A percentile compares a stretch with the other conserved stretches of the same genome.
Conservation (phyloP, 2,888 invertebrate species). For the Lymantria monacha region DNA sequence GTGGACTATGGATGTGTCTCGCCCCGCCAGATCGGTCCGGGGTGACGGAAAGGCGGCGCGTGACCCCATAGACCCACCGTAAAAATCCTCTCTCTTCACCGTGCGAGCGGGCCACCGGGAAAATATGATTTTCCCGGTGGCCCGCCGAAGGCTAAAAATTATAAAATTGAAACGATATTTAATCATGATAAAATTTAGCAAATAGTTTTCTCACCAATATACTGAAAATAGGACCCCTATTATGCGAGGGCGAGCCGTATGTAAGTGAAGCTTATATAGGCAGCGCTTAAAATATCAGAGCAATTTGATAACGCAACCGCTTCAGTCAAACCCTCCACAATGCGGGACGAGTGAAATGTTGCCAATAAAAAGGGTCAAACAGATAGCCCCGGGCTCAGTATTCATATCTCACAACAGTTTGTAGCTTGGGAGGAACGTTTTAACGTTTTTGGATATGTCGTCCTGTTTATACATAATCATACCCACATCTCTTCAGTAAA, state of each 20-base stretch:
- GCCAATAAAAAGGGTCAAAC: slow-evolving; percentile 77
- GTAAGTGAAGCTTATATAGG: slow-evolving; percentile 58
- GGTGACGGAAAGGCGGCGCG: too few species aligned
- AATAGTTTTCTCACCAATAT: slow-evolving; percentile 27
- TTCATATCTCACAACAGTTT: slow-evolving; percentile 71
- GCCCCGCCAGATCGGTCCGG: too few species aligned
- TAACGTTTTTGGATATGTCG: not conserved
- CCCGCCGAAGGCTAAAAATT: too few species aligned
- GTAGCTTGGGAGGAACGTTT: slow-evolving; percentile 39
- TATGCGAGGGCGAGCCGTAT: slow-evolving; percentile 50
- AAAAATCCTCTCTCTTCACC: too few species aligned
- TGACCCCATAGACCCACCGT: too few species aligned
- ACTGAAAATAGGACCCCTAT: slow-evolving; percentile 47
- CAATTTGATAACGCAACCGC: slow-evolving; percentile 70
- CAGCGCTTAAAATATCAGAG: slow-evolving; percentile 60
- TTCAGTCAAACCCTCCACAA: slow-evolving; percentile 63
- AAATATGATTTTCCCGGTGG: too few species aligned
- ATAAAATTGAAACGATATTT: too few species aligned
- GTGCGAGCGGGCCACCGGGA: too few species aligned
- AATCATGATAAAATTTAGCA: slow-evolving; percentile 2
- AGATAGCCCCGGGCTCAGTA: slow-evolving; percentile 65
- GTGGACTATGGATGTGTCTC: too few species aligned
- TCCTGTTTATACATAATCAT: not conserved
- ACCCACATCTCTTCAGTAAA: too few species aligned
- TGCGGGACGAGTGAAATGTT: slow-evolving; percentile 75